Evolutionary conservation across 1,140 invertebrate species (phyloP), one percentile per base, ranked within the genome.

Genomic region (Sitobion miscanthi): DNA sequence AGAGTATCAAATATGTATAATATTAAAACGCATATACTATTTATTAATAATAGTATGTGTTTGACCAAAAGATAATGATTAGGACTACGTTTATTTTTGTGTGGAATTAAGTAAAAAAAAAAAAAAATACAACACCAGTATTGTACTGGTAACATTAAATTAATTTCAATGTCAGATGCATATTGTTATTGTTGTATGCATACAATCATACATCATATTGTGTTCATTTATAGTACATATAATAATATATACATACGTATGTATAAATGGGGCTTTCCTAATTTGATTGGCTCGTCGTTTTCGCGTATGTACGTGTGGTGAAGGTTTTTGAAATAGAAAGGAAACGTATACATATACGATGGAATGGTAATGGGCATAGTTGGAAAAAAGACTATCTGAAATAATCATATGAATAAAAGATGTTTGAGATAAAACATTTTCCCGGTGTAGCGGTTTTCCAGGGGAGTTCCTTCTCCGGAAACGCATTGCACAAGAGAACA

Each of bases 321-420:
- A 45, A 30, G 23, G 14, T 90, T 90, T 52, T 69, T 42, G 52
- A 54, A 89, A 38, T 23, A 89, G 52, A 57, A 57, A 54, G 20
- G n/a, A 42, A 42, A 69, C 38, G 57, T 90, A 90, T 45, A 54
- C 52, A 23, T 54, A 62, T 69, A 90, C 89, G 89, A 69, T 30
- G 14, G 54, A 83, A 91, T 77, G 90, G 77, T 91, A 83, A 83
- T 91, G 49, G 69, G 69, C 69, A 47, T 21, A 52, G 20, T 35
- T 20, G 90, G 14, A 62, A 30, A 91, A 91, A 49, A 83, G n/a
- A 83, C 69, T 23, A 35, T 82, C 30, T n/a, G 23, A 83, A 82
- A 91, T 91, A 91, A 91, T 91, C 90, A 38, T 91, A 91, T 91
- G 90, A 91, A 91, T 91, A 91, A 91, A 91, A 91, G 90, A 91